These are phyloP conservation scores for Kryptolebias marmoratus DNA, from an alignment of 2,113 vertebrate species.

Conservation along the genomic window DNA sequence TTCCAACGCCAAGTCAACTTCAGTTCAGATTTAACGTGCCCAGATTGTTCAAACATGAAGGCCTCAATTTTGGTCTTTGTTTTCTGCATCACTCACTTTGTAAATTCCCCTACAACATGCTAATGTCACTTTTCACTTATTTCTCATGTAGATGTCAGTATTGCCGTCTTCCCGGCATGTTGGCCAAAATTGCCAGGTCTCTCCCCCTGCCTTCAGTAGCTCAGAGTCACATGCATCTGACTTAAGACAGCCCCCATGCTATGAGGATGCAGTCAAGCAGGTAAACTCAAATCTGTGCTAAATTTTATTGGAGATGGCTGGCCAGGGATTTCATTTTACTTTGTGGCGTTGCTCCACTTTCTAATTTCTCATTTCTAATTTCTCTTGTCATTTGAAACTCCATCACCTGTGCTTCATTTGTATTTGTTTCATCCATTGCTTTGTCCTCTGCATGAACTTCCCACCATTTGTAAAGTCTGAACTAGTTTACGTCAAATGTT, in stretches of 20 bases:
- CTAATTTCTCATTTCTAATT: constrained; percentile 20
- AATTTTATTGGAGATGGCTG: constrained; percentile 51
- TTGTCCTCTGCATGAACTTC: constrained; percentile 41
- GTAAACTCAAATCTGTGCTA: constrained; percentile 76
- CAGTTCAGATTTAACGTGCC: constrained; percentile 12
- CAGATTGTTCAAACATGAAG: neutral
- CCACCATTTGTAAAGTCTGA: constrained; percentile 24
- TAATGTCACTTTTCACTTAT: constrained; percentile 74
- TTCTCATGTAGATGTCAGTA: constrained; percentile 86
- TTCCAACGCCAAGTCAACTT: constrained; percentile 38
- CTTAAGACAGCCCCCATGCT: constrained; percentile 91
- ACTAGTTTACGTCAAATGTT: neutral
- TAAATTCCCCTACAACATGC: constrained; percentile 46
- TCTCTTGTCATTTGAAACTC: constrained; percentile 10
- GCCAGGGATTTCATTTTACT: constrained; percentile 42
- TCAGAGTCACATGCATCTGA: constrained; percentile 85
- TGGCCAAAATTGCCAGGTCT: constrained; percentile 87
- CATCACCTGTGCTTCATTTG: constrained; percentile 25
- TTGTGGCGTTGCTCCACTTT: constrained; percentile 49
- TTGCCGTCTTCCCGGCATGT: constrained; percentile 84
- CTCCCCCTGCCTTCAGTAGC: constrained; percentile 87
- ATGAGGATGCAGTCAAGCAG: constrained; percentile 96
- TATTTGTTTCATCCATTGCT: constrained; percentile 44
- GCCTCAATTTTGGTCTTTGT: constrained; percentile 15
- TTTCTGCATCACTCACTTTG: constrained; percentile 20